Conservation (phyloP, 2,888 invertebrate species). For the Cheilosia impressa region DNA sequence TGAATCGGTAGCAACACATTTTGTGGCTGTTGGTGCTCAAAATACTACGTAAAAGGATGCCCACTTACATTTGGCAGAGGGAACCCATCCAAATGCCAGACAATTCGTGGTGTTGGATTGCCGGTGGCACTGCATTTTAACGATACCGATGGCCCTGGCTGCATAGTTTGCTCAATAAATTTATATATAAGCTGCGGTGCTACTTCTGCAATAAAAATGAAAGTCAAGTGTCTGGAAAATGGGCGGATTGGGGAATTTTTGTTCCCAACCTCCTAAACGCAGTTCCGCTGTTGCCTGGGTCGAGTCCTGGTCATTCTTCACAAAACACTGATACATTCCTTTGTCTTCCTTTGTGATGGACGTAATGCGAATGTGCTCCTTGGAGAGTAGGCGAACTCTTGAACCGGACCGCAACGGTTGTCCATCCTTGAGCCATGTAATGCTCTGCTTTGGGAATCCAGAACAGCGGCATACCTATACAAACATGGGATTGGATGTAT, state of each 20-base stretch:
- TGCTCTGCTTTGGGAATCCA: slow-evolving; percentile 91
- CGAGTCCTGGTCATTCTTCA: slow-evolving; percentile 91
- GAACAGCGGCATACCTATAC: slow-evolving; percentile 89
- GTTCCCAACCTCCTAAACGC: slow-evolving; percentile 89
- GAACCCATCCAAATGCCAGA: slow-evolving; percentile 90
- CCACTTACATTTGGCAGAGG: slow-evolving; percentile 85
- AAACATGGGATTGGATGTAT: slow-evolving; percentile 4
- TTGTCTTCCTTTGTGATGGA: slow-evolving; percentile 91
- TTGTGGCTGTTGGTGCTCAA: slow-evolving; percentile 36
- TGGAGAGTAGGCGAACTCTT: slow-evolving; percentile 85
- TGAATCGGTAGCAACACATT: slow-evolving; percentile 34
- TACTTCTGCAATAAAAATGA: slow-evolving; percentile 86
- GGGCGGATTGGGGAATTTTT: not conserved
- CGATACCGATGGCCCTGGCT: slow-evolving; percentile 91
- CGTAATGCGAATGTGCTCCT: slow-evolving; percentile 86
- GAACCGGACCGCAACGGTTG: slow-evolving; percentile 86
- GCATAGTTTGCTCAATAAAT: slow-evolving; percentile 91
- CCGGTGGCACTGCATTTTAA: slow-evolving; percentile 90
- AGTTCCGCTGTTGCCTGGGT: slow-evolving; percentile 92
- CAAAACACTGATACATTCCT: slow-evolving; percentile 96
- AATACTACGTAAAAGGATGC: slow-evolving; percentile 21
- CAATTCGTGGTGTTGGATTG: slow-evolving; percentile 90
- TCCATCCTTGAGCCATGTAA: slow-evolving; percentile 92
- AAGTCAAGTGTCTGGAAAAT: slow-evolving; percentile 17
- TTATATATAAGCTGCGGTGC: slow-evolving; percentile 90